phyloP scores from a whole-genome alignment of 2,888 invertebrate species.

The Lasioglossum malachurum region DNA sequence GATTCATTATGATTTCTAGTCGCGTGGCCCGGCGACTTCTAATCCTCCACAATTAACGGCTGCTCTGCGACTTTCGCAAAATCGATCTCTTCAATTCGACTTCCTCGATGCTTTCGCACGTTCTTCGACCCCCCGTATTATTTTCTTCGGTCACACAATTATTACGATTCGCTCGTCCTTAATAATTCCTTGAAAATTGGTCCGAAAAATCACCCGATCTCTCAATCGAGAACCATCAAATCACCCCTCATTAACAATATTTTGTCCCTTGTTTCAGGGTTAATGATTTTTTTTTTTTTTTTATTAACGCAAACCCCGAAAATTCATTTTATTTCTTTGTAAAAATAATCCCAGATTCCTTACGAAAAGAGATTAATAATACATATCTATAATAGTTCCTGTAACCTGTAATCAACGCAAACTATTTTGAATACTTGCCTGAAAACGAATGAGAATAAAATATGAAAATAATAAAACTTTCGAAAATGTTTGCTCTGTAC shows the following conservation, averaged over 20 bases:
- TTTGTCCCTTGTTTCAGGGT: background rate
- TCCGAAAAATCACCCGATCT: background rate
- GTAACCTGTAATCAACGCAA: too few relatives aligned
- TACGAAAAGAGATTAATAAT: too few relatives aligned
- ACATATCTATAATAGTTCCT: too few relatives aligned
- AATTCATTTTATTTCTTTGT: too few relatives aligned
- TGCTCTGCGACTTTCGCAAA: background rate
- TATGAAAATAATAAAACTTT: too few relatives aligned
- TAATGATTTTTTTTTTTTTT: too few relatives aligned
- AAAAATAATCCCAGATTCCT: too few relatives aligned
- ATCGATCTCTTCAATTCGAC: background rate
- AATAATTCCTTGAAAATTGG: background rate
- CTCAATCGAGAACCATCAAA: background rate
- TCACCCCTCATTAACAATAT: too few relatives aligned
- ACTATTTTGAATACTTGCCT: too few relatives aligned
- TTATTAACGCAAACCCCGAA: too few relatives aligned
- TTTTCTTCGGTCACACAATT: background rate
- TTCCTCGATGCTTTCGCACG: background rate
- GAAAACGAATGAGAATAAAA: too few relatives aligned
- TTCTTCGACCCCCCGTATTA: background rate
- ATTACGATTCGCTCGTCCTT: background rate
- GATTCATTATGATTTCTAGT: conserved; percentile 3
- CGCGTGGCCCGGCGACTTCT: background rate
- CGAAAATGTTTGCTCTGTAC: too few relatives aligned
- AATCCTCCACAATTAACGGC: background rate